Percentiles rank a stretch among this genome's conserved stretches.
Conservation (phyloP, 2,888 invertebrate genomes). For the Spilosoma lubricipeda region DNA sequence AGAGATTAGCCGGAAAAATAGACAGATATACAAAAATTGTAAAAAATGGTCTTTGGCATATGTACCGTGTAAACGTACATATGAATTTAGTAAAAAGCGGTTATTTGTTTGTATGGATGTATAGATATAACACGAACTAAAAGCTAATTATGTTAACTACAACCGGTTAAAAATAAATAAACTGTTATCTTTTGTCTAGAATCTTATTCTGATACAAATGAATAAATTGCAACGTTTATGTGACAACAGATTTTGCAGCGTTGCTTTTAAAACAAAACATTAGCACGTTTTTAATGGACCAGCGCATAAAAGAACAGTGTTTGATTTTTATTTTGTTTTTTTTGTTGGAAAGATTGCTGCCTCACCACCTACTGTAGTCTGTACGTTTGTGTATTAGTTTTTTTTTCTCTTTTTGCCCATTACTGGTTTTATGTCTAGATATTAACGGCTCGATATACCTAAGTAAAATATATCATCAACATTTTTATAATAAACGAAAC, state of each 20-base stretch:
- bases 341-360: not conserved
- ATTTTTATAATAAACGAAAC: not conserved
- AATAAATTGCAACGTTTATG: constrained; percentile 15
- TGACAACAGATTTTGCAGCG: constrained; percentile 4
- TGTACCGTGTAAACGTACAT: too few relatives aligned
- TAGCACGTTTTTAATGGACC: constrained; percentile 12
- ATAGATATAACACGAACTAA: too few relatives aligned
- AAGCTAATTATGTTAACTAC: not conserved
- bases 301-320: not conserved
- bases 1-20: too few relatives aligned
- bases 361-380: not conserved
- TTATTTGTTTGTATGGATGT: too few relatives aligned
- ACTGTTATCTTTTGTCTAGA: not conserved
- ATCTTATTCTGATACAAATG: constrained; percentile 5
- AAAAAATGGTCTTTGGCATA: too few relatives aligned
- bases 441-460: not conserved
- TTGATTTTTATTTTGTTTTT: not conserved
- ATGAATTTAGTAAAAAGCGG: too few relatives aligned
- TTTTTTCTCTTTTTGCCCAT: not conserved
- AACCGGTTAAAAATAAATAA: not conserved
- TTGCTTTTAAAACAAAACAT: constrained; percentile 14
- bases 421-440: not conserved
- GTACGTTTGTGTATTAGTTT: not conserved
- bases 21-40: too few relatives aligned
- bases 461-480: not conserved